Base-by-base conservation (phyloP, 35 echinoderm and acorn worm species). In the Anneissia japonica region DNA sequence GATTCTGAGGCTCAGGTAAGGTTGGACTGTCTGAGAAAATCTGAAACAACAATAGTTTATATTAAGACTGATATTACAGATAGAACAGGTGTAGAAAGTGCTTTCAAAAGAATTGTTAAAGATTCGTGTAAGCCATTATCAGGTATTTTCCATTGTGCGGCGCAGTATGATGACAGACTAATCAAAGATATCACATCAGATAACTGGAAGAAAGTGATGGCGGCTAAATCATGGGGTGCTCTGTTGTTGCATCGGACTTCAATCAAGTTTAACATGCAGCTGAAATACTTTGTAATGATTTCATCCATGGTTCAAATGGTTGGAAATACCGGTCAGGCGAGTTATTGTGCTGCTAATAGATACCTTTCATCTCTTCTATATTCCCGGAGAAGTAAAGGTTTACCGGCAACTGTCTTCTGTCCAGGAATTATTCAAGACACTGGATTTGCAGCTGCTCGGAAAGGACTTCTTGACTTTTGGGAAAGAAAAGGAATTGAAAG, bases 81-180 rank as follows among this genome's bases (percentile, higher is more conserved):
- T 23, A 55, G 73, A 5, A 73, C 19, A 0, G 38, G 84, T 0
- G 46, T 81, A 5, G 36, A 78, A 72, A 39, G 19, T 37, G 39
- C 75, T 10, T 79, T 92, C 9, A 35, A 14, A 0, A 29, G 72
- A 30, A 92, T 92, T 23, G 14, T 26, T 1, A 17, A 17, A 84
- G 21, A 35, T 13, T 10, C 14, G 7, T 38, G 0, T 78, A 80
- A 41, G 17, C 82, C 91, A 30, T 38, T 90, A 17, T 11, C 30
- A 35, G 87, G 92, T 10, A 86, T 93, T 46, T 89, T 89, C 56
- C 92, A 93, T 32, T 89, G 83, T 78, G 92, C 92, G 19, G 87
- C 87, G 16, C 46, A 81, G 3, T 93, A 80, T 77, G 43, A 32
- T n/a, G 87, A 93, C 46, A 73, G 75, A 31, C 73, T 82, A 31